Evolutionary conservation across 2,797 vertebrate genomes (phyloP), one percentile per base, ranked within the genome.

Genomic region (Clarias pachynema): DNA sequence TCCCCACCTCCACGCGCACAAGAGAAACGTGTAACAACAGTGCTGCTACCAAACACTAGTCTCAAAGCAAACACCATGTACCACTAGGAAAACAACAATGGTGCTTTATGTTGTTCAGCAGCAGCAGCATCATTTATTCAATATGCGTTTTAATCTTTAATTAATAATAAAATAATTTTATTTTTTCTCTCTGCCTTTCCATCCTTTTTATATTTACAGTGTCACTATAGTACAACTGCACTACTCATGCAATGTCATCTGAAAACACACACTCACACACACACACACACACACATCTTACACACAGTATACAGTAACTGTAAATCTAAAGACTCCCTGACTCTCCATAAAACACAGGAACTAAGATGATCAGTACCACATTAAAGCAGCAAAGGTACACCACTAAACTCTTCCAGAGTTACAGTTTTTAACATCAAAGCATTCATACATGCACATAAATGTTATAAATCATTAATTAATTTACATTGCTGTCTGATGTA

Each of bases 11-110:
- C 70, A 37, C 37, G 81, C 70, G 22, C 59, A 59, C 56, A 40
- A 20, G 29, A 59, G 53, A 77, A 18, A 10, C 53, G 16, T 31
- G 18, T 59, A 57, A 77, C 73, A 31, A 16, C 74, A 74, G 59
- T 44, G 65, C 82, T 78, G 78, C 86, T 84, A 79, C 77, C 24
- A 37, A 62, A 62, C 57, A 62, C 57, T 6, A 62, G 6, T 40
- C 77, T 62, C 59, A 79, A 12, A 10, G 22, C 24, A 44, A 73
- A 62, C 57, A 37, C 6, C 2, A 37, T 37, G 31, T 40, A 79
- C 22, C 59, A 40, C 4, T 26, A 26, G 6, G 24, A 8, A 63
- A 34, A 24, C 1, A 37, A 6, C 37, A 68, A 31, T 72, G 24
- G 73, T 44, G 22, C 56, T 18, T 10, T n/a, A 56, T 53, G 49